Percentiles rank a stretch among this genome's conserved stretches.
Evolutionary conservation across 2,797 vertebrate species (phyloP).

Genomic region (Phoebastria nigripes): DNA sequence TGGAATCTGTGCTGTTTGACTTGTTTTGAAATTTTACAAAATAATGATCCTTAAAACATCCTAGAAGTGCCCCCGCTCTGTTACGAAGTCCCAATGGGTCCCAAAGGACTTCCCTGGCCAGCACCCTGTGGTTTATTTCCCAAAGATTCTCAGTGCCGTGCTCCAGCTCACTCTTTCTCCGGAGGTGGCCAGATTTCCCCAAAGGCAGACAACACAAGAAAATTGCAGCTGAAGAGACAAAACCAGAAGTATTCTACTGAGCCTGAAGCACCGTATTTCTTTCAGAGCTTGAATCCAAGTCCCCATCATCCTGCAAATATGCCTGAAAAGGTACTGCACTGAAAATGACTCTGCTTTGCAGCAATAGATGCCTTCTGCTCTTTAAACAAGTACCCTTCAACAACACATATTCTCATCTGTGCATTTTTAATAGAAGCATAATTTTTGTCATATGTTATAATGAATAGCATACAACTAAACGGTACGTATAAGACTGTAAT

Average conservation of each 20-base stretch:
- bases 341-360: not conserved
- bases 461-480: constrained; percentile 73
- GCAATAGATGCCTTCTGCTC: not conserved
- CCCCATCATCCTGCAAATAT: not conserved
- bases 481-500: constrained; percentile 59
- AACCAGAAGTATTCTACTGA: not conserved
- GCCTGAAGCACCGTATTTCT: not conserved
- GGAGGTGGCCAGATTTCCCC: not conserved
- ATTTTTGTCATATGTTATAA: constrained; percentile 71
- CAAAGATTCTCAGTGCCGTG: not conserved
- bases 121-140: not conserved
- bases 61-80: not conserved
- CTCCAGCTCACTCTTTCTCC: not conserved
- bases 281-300: not conserved
- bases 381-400: constrained; percentile 55
- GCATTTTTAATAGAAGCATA: constrained; percentile 41
- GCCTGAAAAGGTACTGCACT: not conserved
- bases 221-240: not conserved
- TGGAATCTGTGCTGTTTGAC: not conserved
- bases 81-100: rapidly evolving
- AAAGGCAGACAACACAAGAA: not conserved
- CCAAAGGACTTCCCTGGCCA: not conserved
- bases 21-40: not conserved
- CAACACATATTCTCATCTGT: constrained; percentile 53
- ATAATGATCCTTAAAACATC: not conserved